Conservation (phyloP, 2,797 vertebrate species). For the Melanotaenia nigrans region DNA sequence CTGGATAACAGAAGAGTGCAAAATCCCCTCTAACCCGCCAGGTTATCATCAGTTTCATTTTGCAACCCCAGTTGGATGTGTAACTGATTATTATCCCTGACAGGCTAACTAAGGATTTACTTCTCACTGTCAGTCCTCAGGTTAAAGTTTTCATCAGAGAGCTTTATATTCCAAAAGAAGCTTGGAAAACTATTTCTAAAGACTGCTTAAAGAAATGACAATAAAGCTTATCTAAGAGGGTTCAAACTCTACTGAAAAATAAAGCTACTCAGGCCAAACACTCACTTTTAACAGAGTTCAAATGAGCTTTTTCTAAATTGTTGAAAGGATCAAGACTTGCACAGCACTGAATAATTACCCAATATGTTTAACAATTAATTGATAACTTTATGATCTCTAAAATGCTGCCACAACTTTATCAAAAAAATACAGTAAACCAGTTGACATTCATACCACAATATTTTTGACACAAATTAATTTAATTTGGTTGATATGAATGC, state of each 20-base stretch:
- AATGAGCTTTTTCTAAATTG: too few species aligned
- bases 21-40: not conserved
- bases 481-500: not conserved
- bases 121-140: too few species aligned
- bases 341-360: not conserved
- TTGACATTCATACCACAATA: not conserved
- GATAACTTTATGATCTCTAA: not conserved
- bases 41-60: slow-evolving; percentile 12
- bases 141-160: not conserved
- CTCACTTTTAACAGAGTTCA: too few species aligned
- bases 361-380: not conserved
- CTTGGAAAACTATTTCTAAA: not conserved
- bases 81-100: not conserved
- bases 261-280: too few species aligned
- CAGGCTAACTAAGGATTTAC: not conserved
- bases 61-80: not conserved
- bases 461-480: not conserved
- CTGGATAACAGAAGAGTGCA: not conserved
- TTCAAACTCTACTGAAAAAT: too few species aligned
- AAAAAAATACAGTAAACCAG: not conserved
- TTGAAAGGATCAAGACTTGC: not conserved
- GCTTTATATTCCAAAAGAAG: not conserved
- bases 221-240: not conserved
- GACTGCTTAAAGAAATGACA: not conserved
- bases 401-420: too few species aligned